Percentiles rank a stretch among this genome's conserved stretches.
phyloP scores from a whole-genome alignment of 2,797 vertebrate species.

The Amniataba percoides region DNA sequence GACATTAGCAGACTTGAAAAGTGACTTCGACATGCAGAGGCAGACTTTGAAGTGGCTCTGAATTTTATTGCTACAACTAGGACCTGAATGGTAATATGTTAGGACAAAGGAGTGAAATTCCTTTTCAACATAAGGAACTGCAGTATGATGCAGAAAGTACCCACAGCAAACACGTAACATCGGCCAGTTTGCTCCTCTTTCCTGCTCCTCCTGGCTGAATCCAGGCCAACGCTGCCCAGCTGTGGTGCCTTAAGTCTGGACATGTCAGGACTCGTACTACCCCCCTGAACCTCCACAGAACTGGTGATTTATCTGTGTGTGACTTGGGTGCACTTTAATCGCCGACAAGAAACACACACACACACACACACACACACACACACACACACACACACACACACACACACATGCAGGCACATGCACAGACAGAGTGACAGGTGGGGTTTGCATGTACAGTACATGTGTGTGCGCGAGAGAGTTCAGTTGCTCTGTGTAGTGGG shows the following conservation, averaged over 20 bases:
- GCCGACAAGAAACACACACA: slow-evolving; percentile 45
- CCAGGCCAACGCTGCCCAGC: slow-evolving; percentile 61
- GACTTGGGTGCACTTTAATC: slow-evolving; percentile 67
- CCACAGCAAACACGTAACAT: background rate
- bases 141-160: background rate
- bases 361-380: too few relatives aligned
- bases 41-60: background rate
- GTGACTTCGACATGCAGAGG: background rate
- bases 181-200: background rate
- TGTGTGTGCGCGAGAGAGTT: slow-evolving; percentile 25
- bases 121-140: background rate
- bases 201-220: slow-evolving; percentile 42
- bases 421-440: slow-evolving; percentile 63
- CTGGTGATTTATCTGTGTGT: slow-evolving; percentile 68
- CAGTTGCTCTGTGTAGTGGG: background rate
- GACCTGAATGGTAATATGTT: background rate
- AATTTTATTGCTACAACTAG: background rate
- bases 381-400: slow-evolving; percentile 44
- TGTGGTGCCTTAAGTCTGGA: slow-evolving; percentile 51
- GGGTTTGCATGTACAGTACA: slow-evolving; percentile 36
- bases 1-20: background rate
- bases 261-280: slow-evolving; percentile 60
- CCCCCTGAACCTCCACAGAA: slow-evolving; percentile 49
- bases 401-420: slow-evolving; percentile 46
- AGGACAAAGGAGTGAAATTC: background rate